Evolutionary conservation across 2,888 invertebrate genomes (phyloP), one percentile per base, ranked within the genome.

Genomic region (Melinaea menophilus): DNA sequence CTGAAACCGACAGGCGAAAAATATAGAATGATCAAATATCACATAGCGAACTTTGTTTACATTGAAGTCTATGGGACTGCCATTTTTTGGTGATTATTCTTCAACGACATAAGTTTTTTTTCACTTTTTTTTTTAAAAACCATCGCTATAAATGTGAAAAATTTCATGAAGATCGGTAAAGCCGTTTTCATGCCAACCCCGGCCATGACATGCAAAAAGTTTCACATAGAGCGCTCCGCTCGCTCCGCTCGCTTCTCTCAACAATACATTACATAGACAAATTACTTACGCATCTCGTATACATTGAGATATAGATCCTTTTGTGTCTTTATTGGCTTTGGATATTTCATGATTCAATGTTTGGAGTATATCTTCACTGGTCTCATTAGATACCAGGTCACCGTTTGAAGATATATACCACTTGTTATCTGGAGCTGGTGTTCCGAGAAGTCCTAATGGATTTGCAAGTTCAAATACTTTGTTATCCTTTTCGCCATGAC

Each of bases 401-500:
- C 91, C 91, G 57, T 86, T 79, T 0, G 91, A 89, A 2, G 79
- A 72, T 0, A 89, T 61, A 60, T 77, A 86, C 71, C 75, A 84
- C 54, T 73, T 81, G 57, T 79, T 74, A 22, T 80, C 79, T 1
- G 81, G 77, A 2, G 78, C 74, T 2, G 87, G 84, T 72, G 76
- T 77, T 0, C 81, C 87, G 0, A 91, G 73, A 1, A 90, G 77
- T 35, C 75, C 83, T 2, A 90, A 72, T 12, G 92, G 84, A 68
- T 90, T 84, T 0, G 92, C 93, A 57, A 93, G 75, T 54, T 93
- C 86, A 72, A 88, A 94, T 0, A 94, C 92, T 34, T 91, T 73
- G 80, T 95, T 93, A 56, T 88, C 90, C 76, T 92, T 84, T 77
- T 95, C 94, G 0, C 95, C 95, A 71, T 95, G 95, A 62, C 95